These are phyloP conservation scores for Salvelinus namaycush DNA, from an alignment of 2,113 vertebrate species.

Conservation along the genomic window DNA sequence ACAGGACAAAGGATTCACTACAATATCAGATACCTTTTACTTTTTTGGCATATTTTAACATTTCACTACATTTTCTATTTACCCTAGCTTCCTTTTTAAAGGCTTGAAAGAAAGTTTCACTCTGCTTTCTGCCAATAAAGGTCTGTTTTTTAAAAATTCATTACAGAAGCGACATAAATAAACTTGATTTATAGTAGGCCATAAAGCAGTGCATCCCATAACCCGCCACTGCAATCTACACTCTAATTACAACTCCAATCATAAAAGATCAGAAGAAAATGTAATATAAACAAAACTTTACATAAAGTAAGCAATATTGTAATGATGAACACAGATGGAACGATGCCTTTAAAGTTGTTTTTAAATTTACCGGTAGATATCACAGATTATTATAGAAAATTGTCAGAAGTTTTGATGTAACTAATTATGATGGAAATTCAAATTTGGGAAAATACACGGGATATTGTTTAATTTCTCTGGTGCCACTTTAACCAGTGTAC, in stretches of 20 bases:
- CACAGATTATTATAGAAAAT: constrained; percentile 12
- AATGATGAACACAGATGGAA: constrained; percentile 60
- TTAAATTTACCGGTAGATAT: constrained; percentile 43
- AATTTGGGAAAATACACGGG: not conserved
- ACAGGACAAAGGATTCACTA: not conserved
- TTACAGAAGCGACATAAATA: constrained; percentile 69
- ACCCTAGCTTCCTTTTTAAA: not conserved
- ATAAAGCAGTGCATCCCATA: constrained; percentile 76
- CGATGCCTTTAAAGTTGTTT: constrained; percentile 50
- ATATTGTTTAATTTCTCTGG: not conserved
- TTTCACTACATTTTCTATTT: not conserved
- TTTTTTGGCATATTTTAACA: not conserved
- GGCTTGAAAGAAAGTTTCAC: constrained; percentile 23
- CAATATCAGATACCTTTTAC: not conserved
- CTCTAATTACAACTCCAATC: constrained; percentile 76
- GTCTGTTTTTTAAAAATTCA: constrained; percentile 45
- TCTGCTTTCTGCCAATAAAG: constrained; percentile 66
- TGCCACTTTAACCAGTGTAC: not conserved
- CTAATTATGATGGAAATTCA: not conserved
- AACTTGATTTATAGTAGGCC: constrained; percentile 74
- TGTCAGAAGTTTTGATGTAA: not conserved
- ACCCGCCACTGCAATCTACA: constrained; percentile 75
- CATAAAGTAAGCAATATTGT: constrained; percentile 62
- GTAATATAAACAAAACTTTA: constrained; percentile 74
- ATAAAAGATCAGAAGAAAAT: constrained; percentile 73